Evolutionary conservation across 2,888 invertebrate species (phyloP).

Genomic region (Aphrophora alni): DNA sequence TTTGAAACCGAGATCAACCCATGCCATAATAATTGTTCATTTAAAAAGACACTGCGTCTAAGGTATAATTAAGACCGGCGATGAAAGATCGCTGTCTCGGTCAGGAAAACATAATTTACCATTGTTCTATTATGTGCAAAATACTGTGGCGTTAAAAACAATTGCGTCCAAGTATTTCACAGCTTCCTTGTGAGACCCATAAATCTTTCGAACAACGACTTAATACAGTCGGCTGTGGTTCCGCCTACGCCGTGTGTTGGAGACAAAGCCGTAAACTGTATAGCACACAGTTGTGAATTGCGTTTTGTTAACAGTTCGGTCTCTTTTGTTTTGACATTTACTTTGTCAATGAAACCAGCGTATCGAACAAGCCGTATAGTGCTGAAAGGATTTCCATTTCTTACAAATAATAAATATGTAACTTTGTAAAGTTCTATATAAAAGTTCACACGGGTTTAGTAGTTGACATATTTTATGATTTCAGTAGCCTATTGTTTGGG

Average conservation of each 20-base stretch:
- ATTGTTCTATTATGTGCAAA: conserved; percentile 9
- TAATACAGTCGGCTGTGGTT: neutral
- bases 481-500: too few species aligned
- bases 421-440: too few species aligned
- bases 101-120: neutral
- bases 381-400: too few species aligned
- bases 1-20: neutral
- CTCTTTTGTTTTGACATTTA: too few species aligned
- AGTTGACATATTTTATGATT: too few species aligned
- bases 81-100: neutral
- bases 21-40: neutral
- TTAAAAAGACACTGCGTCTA: neutral
- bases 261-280: neutral
- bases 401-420: too few species aligned
- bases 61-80: neutral
- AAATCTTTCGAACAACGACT: neutral
- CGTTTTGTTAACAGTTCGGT: too few species aligned
- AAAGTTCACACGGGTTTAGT: too few species aligned
- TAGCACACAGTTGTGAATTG: too few species aligned
- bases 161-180: conserved; percentile 6
- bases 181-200: neutral
- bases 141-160: conserved; percentile 9
- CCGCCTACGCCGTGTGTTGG: neutral
- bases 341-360: too few species aligned
- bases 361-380: too few species aligned